Base-by-base conservation (phyloP, 2,797 vertebrate genomes). In the Aplochiton taeniatus region DNA sequence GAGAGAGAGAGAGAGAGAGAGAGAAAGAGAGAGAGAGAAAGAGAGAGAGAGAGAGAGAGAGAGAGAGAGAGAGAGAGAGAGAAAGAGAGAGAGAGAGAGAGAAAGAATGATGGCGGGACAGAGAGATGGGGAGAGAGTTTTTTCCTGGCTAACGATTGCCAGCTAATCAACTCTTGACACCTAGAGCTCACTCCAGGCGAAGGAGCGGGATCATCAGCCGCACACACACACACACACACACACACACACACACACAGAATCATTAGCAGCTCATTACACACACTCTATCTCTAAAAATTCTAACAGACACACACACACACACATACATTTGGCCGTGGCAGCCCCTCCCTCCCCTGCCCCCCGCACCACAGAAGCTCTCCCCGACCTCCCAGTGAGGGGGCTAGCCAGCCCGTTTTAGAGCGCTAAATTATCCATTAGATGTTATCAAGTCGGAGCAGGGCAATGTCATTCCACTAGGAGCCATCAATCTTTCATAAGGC, bases 361-460 rank as follows among this genome's bases (percentile, higher is more conserved):
- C 78, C 80, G n/a, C n/a, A n/a, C n/a, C n/a, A n/a, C n/a, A n/a
- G n/a, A n/a, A n/a, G n/a, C n/a, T n/a, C n/a, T 82, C 69, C 81
- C 71, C 65, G 63, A 59, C 74, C 74, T 78, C 66, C 70, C 13
- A 49, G 53, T 65, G 70, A 74, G 75, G 69, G 76, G 71, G 77
- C 75, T 42, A 63, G 82, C 90, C 88, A 87, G 82, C 82, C 86
- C 90, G 86, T 95, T 96, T 95, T 95, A 90, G 88, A 93, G 92
- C 73, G 88, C 92, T 95, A 95, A 95, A 95, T 94, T 95, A 94
- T 94, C 94, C 94, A 96, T 96, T 95, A 95, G 93, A 95, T 95
- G 95, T 96, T 95, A 95, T 95, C 95, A 93, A 96, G 96, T 96
- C 94, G 94, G 95, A 93, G 93, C 93, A 90, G 93, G 93, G 93